A percentile compares a stretch with the other conserved stretches of the same genome.
These are phyloP conservation scores for Oryctes rhinoceros DNA, from an alignment of 1,140 invertebrate species.

Conservation along the genomic window DNA sequence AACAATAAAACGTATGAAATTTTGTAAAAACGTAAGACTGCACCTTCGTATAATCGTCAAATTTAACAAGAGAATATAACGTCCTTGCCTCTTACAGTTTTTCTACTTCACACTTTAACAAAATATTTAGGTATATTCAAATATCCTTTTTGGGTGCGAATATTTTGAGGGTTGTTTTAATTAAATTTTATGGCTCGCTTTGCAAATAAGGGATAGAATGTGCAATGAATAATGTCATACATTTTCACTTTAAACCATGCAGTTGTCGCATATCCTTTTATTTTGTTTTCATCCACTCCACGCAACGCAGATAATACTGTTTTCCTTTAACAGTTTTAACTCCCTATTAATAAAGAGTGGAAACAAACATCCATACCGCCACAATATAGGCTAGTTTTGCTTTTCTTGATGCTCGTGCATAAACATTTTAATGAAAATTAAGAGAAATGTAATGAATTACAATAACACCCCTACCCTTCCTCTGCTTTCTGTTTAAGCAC, in stretches of 20 bases:
- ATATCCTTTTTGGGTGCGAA: background rate
- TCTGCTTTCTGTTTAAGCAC: background rate
- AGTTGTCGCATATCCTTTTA: background rate
- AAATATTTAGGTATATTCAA: conserved; percentile 19
- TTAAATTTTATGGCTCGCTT: conserved; percentile 20
- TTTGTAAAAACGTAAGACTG: no score
- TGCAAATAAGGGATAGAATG: background rate
- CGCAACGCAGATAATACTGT: background rate
- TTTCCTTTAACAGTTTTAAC: conserved; percentile 19
- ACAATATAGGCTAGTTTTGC: background rate
- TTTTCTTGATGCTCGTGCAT: conserved; percentile 15
- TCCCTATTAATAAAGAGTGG: conserved; percentile 4
- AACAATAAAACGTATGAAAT: no score
- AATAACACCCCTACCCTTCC: background rate
- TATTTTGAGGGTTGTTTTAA: conserved; percentile 12
- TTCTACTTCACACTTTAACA: background rate
- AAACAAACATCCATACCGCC: background rate
- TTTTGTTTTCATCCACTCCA: background rate
- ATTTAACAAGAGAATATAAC: background rate
- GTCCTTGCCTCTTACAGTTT: background rate
- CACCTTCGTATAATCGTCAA: no score
- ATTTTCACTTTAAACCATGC: background rate
- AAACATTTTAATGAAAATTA: conserved; percentile 22
- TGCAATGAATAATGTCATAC: background rate
- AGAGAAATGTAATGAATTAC: conserved; percentile 20